phyloP scores from a whole-genome alignment of 1,140 invertebrate species.

The Coptotermes formosanus region DNA sequence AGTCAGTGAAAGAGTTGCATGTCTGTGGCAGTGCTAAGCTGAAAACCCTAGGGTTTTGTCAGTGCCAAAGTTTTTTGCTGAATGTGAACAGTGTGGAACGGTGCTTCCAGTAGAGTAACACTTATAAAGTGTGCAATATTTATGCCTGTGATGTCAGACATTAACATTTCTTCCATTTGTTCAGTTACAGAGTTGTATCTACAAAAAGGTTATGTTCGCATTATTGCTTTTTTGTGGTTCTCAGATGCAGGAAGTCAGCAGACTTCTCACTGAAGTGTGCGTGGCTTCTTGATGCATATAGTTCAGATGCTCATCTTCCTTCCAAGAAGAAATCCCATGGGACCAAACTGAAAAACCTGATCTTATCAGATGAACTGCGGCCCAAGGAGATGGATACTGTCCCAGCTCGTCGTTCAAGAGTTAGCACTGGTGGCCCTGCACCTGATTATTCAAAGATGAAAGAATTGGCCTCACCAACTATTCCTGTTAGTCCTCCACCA shows the following conservation, averaged over 20 bases:
- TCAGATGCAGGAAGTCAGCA: constrained; percentile 86
- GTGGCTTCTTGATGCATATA: constrained; percentile 94
- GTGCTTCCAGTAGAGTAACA: too few species aligned
- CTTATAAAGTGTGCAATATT: too few species aligned
- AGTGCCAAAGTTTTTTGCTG: too few species aligned
- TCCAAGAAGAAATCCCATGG: constrained; percentile 82
- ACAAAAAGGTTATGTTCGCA: background rate
- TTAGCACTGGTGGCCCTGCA: constrained; percentile 26
- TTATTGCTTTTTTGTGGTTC: constrained; percentile 38
- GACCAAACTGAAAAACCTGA: constrained; percentile 82
- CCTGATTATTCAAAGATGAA: constrained; percentile 31
- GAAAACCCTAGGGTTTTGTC: too few species aligned
- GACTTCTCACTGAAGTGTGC: constrained; percentile 95
- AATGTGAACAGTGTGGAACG: too few species aligned
- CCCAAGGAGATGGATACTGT: constrained; percentile 27
- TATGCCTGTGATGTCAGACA: too few species aligned
- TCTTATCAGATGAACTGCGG: constrained; percentile 83
- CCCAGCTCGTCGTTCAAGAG: background rate
- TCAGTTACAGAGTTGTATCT: too few species aligned
- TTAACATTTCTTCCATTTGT: too few species aligned
- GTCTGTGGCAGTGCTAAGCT: too few species aligned
- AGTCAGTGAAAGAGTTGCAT: too few species aligned
- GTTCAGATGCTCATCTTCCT: constrained; percentile 65
- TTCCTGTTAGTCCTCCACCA: background rate
- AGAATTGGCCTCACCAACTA: constrained; percentile 7